These are phyloP conservation scores for Parthenolecanium corni DNA, from an alignment of 2,888 invertebrate genomes.

Conservation along the genomic window DNA sequence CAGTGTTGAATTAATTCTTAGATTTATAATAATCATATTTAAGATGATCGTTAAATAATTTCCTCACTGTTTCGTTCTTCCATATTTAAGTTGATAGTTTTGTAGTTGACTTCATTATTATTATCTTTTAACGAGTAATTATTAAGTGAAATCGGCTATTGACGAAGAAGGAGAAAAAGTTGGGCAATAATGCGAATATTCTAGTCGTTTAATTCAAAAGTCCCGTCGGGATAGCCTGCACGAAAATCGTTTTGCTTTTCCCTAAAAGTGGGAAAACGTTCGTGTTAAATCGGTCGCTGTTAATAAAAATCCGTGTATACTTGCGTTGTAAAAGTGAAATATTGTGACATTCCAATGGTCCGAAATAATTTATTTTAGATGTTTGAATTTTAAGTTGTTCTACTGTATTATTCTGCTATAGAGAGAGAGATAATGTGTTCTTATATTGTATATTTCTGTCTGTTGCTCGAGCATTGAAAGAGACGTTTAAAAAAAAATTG, in stretches of 20 bases:
- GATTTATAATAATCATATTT: too few species aligned
- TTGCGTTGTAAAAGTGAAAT: not conserved
- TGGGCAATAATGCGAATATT: not conserved
- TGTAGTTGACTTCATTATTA: not conserved
- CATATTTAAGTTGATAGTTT: too few species aligned
- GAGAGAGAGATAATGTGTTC: not conserved
- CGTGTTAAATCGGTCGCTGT: too few species aligned
- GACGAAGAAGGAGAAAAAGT: too few species aligned
- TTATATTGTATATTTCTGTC: not conserved
- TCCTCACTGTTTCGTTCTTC: too few species aligned
- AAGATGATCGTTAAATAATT: too few species aligned
- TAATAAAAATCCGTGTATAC: not conserved
- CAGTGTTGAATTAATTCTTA: too few species aligned
- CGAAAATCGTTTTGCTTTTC: too few species aligned
- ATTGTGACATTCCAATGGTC: not conserved
- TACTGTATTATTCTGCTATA: not conserved
- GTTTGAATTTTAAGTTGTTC: not conserved
- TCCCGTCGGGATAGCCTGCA: too few species aligned
- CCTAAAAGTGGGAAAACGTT: too few species aligned
- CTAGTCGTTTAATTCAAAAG: not conserved
- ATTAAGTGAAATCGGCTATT: not conserved
- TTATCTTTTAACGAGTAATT: conserved; percentile 16
- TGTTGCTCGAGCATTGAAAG: not conserved
- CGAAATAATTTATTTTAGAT: not conserved
- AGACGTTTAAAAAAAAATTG: not conserved